Evolutionary conservation across 2,797 vertebrate species (phyloP).

Genomic region (Pteronotus mesoamericanus): DNA sequence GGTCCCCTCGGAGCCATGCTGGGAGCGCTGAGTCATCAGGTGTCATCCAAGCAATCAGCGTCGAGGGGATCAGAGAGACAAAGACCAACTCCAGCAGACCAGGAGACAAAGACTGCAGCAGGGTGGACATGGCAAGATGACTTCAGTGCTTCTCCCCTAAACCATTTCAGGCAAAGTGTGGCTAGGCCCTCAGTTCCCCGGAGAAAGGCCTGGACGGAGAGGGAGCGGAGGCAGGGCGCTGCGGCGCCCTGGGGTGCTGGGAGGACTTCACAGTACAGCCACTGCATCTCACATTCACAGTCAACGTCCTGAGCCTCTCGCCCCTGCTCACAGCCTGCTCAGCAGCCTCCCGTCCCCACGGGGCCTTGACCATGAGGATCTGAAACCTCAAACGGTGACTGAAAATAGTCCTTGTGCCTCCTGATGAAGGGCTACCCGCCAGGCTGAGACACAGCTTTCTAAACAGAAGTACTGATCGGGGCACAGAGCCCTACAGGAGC

Average conservation of each 20-base stretch:
- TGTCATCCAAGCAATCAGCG: accelerated
- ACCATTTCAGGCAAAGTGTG: neutral
- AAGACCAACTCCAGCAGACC: neutral
- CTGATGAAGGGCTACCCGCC: neutral
- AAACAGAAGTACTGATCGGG: no score
- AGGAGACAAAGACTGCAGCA: neutral
- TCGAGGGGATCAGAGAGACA: neutral
- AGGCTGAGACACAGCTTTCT: neutral
- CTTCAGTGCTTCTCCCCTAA: neutral
- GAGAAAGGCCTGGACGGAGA: no score
- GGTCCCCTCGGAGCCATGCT: accelerated
- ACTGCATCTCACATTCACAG: neutral
- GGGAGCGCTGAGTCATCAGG: neutral
- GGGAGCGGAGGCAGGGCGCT: accelerated
- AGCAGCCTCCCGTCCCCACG: no score
- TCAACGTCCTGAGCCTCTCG: neutral
- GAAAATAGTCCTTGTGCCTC: neutral
- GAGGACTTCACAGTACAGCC: neutral
- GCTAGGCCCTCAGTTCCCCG: accelerated
- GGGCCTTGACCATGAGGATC: neutral
- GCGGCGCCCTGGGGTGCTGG: accelerated
- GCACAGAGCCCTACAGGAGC: neutral
- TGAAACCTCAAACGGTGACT: neutral
- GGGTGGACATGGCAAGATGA: accelerated
- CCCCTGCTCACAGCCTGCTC: neutral